Evolutionary conservation across 1,140 invertebrate genomes (phyloP).

Genomic region (Chelonus insularis): DNA sequence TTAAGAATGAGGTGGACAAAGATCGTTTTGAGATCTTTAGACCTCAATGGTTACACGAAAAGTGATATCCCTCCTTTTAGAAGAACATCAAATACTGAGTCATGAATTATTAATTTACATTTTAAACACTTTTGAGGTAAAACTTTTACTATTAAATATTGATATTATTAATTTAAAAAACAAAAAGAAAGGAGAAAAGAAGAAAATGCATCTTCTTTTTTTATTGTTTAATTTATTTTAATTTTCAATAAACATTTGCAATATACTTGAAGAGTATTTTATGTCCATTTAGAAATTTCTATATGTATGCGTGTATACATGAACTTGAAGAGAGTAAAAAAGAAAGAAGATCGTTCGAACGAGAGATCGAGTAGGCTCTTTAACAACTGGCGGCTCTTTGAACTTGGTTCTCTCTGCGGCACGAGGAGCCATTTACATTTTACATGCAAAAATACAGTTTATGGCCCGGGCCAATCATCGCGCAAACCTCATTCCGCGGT

Average conservation of each 20-base stretch:
- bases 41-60: slow-evolving; percentile 19
- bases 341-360: slow-evolving; percentile 23
- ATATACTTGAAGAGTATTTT: too few relatives aligned
- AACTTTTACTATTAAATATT: too few relatives aligned
- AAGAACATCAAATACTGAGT: neutral
- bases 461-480: slow-evolving; percentile 52
- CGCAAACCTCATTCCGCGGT: slow-evolving; percentile 35
- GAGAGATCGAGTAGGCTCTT: slow-evolving; percentile 48
- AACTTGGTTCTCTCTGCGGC: slow-evolving; percentile 42
- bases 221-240: too few relatives aligned
- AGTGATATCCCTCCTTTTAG: neutral
- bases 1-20: neutral
- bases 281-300: neutral
- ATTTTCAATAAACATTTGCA: too few relatives aligned
- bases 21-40: slow-evolving; percentile 16
- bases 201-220: too few relatives aligned
- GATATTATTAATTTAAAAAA: too few relatives aligned
- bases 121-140: too few relatives aligned
- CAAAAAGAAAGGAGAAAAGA: too few relatives aligned
- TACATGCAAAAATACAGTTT: slow-evolving; percentile 55
- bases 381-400: slow-evolving; percentile 59
- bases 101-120: too few relatives aligned
- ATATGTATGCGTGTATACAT: neutral
- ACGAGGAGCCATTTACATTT: slow-evolving; percentile 54
- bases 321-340: neutral